phyloP scores from a whole-genome alignment of 2,797 vertebrate genomes.

The Pipistrellus pipistrellus region DNA sequence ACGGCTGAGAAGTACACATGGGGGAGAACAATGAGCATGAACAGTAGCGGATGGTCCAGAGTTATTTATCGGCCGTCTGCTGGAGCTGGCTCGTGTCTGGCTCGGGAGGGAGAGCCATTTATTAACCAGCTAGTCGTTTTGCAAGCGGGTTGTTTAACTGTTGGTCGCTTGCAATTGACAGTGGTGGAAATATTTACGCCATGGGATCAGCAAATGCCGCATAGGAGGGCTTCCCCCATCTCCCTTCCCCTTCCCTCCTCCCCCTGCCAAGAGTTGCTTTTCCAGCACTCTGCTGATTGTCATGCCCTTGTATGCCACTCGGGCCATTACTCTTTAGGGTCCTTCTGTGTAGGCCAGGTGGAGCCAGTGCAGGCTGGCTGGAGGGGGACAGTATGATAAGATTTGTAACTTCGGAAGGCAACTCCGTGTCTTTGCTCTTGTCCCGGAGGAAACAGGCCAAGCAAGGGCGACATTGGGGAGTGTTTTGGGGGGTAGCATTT shows the following conservation, averaged over 20 bases:
- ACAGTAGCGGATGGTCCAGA: background rate
- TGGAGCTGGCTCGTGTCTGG: background rate
- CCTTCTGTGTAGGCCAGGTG: background rate
- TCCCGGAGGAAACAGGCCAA: background rate
- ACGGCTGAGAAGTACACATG: background rate
- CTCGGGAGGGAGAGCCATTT: background rate
- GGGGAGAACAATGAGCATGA: background rate
- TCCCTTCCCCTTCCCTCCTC: too few species aligned
- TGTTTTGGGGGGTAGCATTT: background rate
- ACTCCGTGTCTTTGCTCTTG: background rate
- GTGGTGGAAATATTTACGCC: slow-evolving; percentile 18
- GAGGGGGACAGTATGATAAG: background rate
- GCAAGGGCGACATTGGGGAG: background rate
- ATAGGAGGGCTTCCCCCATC: background rate
- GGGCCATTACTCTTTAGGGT: background rate
- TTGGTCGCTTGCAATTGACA: background rate
- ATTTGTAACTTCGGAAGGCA: background rate
- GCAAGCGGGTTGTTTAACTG: slow-evolving; percentile 1
- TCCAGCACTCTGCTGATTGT: background rate
- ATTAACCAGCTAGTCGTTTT: slow-evolving; percentile 44
- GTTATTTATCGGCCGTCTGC: background rate
- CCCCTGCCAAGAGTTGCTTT: background rate
- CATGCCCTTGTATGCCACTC: background rate
- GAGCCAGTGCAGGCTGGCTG: background rate
- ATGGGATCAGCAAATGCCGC: background rate